Percentiles rank a stretch among this genome's conserved stretches.
Conservation (phyloP, 2,113 vertebrate species). For the Tragelaphus buxtoni region DNA sequence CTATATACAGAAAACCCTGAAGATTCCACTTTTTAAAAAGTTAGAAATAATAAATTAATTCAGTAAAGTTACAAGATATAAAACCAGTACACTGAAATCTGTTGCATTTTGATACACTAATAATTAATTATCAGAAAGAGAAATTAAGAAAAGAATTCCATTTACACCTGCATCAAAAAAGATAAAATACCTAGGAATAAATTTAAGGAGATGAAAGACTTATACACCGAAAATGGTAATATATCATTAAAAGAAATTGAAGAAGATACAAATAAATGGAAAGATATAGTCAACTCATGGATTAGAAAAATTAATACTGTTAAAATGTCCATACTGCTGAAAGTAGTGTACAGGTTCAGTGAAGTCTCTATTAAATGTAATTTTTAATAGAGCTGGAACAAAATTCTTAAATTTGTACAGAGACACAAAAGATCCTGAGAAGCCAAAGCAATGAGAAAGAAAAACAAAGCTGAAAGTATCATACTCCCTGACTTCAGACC, state of each 20-base stretch:
- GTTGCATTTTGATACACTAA: background rate
- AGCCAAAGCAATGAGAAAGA: background rate
- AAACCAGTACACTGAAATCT: background rate
- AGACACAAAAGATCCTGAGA: background rate
- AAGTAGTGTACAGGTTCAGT: background rate
- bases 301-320: background rate
- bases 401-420: background rate
- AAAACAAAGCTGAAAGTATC: background rate
- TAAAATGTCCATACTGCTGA: background rate
- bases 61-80: background rate
- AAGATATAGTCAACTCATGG: background rate
- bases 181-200: background rate
- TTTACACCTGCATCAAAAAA: background rate
- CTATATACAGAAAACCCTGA: background rate
- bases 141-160: background rate
- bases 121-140: background rate
- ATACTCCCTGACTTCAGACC: background rate
- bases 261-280: background rate
- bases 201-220: background rate
- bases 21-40: background rate
- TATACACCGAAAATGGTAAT: background rate
- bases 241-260: background rate
- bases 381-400: background rate
- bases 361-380: background rate
- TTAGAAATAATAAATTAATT: background rate